Percentiles rank a stretch among this genome's conserved stretches.
These are phyloP conservation scores for Macaria liturata DNA, from an alignment of 2,888 invertebrate genomes.

Conservation along the genomic window DNA sequence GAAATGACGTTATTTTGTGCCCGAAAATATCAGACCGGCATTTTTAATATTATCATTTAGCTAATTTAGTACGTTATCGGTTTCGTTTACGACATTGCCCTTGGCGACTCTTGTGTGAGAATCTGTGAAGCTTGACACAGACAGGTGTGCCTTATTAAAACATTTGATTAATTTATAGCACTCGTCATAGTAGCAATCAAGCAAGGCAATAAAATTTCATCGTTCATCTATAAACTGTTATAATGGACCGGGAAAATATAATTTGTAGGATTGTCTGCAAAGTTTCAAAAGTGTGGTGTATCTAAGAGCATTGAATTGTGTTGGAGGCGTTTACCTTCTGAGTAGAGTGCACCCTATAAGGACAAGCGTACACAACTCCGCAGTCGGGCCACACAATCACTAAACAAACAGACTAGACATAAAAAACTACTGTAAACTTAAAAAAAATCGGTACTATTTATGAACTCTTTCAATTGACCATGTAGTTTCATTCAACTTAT, in stretches of 20 bases:
- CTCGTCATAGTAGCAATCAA: too few species aligned
- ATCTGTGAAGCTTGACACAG: background rate
- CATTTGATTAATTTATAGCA: slow-evolving; percentile 7
- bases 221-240: too few species aligned
- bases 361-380: too few species aligned
- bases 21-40: background rate
- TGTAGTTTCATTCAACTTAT: too few species aligned
- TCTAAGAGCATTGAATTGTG: slow-evolving; percentile 23
- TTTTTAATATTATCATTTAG: background rate
- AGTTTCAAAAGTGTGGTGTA: slow-evolving; percentile 11
- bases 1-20: background rate
- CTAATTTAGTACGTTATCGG: slow-evolving; percentile 8
- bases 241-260: too few species aligned
- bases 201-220: too few species aligned
- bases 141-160: slow-evolving; percentile 18
- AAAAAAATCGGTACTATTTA: too few species aligned
- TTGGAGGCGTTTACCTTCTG: slow-evolving; percentile 42
- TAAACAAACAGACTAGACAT: too few species aligned
- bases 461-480: too few species aligned
- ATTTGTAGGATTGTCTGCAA: slow-evolving; percentile 2
- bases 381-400: too few species aligned
- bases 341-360: background rate
- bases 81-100: slow-evolving; percentile 15
- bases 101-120: slow-evolving; percentile 9
- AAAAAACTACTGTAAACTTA: too few species aligned